Base-by-base conservation (phyloP, 2,797 vertebrate genomes). In the Ptychadena robeensis region DNA sequence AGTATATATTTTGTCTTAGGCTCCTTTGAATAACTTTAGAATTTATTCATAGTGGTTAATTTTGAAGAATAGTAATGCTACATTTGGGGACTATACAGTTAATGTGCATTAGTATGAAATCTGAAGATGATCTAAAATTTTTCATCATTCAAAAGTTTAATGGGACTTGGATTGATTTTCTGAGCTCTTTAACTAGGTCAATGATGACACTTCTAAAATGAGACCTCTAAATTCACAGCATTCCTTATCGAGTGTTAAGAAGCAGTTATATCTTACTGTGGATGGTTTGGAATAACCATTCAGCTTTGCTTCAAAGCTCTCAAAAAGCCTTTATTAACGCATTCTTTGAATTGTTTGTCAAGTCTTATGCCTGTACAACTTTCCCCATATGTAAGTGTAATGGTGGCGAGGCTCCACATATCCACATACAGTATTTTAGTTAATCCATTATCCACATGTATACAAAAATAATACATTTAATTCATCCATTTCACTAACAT, bases 291-390 rank as follows among this genome's bases (percentile, higher is more conserved):
- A 76, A 70, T 63, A 75, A 75, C 27, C n/a, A n/a, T 44, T 70
- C 27, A 70, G 34, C 53, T 63, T 68, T 69, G 70, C 70, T 67
- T 73, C 74, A 65, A 72, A 78, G 57, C 53, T 70, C n/a, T 37
- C 37, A 71, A 76, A 82, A 70, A 82, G 66, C 53, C 73, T 70
- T 70, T 82, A 82, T 82, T 78, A 73, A 79, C 25, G 27, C 74
- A 79, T 79, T 83, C 75, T 38, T 83, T 15, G 34, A 72, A 83
- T 83, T 79, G 74, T 66, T 83, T 15, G 25, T 59, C 32, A 69
- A 32, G 74, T 73, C 63, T 75, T 64, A 68, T 59, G 48, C 64
- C 67, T 72, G 25, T 40, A 66, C 68, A 57, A 34, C 12, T 27
- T 37, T 64, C 9, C 6, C 37, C 25, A 57, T 78, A 78, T 57